Evolutionary conservation across 2,888 invertebrate genomes (phyloP).

Genomic region (Mamestra brassicae): DNA sequence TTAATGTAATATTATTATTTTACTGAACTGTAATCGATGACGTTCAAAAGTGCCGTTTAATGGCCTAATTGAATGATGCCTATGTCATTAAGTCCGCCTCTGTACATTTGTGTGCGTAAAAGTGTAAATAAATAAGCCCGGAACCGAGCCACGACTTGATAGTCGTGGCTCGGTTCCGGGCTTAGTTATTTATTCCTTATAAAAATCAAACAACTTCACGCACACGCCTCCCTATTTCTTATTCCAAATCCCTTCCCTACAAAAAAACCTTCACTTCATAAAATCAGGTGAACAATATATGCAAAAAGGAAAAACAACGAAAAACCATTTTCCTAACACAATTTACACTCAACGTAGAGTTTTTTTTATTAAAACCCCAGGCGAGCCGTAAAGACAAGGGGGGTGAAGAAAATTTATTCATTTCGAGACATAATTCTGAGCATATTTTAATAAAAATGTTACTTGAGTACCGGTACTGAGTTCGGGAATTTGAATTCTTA

Average conservation of each 20-base stretch:
- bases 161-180: too few relatives aligned
- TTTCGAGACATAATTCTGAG: slow-evolving; percentile 82
- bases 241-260: slow-evolving; percentile 35
- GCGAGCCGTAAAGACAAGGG: slow-evolving; percentile 79
- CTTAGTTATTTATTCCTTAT: too few relatives aligned
- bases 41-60: too few relatives aligned
- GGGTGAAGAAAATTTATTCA: slow-evolving; percentile 83
- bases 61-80: too few relatives aligned
- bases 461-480: slow-evolving; percentile 60
- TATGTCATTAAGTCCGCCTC: too few relatives aligned
- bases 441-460: slow-evolving; percentile 84
- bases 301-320: slow-evolving; percentile 64
- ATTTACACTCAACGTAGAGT: slow-evolving; percentile 74
- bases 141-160: too few relatives aligned
- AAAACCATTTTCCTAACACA: slow-evolving; percentile 73
- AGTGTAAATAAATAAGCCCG: too few relatives aligned
- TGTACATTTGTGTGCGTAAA: too few relatives aligned
- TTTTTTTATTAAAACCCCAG: slow-evolving; percentile 79
- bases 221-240: slow-evolving; percentile 12
- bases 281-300: slow-evolving; percentile 64
- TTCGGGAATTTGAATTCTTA: slow-evolving; percentile 71
- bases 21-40: too few relatives aligned
- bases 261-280: slow-evolving; percentile 46
- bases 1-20: too few relatives aligned
- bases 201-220: slow-evolving; percentile 28